Base-by-base conservation (phyloP, 2,888 invertebrate genomes). In the Hetaerina titia region DNA sequence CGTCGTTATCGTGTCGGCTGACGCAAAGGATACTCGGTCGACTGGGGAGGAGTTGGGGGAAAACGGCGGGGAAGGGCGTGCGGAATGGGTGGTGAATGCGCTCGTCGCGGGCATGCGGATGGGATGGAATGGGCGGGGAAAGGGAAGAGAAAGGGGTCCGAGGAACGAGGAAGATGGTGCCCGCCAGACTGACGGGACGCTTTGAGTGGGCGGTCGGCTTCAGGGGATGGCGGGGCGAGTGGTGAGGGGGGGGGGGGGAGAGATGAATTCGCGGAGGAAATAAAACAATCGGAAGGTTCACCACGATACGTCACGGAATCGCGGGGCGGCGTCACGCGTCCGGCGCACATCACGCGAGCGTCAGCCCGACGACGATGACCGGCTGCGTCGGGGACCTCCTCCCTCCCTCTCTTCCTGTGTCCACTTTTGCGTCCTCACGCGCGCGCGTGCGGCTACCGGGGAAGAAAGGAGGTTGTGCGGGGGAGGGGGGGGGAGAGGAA, bases 151-250 rank as follows among this genome's bases (percentile, higher is more conserved):
- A 9, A 8, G 5, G 69, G 8, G 19, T n/a, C 6, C 15, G 81
- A 81, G 81, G 81, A 69, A 81, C 81, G 81, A 81, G 81, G 81
- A 81, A 81, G 81, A 81, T 31, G 81, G 81, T 81, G 81, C 81
- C 81, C 81, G 81, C 81, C 81, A 25, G 81, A 31, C 81, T 81
- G 81, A 31, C 81, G 69, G 69, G 69, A 22, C 69, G 25, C 81
- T 81, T 81, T 81, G 81, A 81, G 81, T 81, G 81, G 81, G 81
- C 81, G 81, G 81, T 81, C 15, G 11, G 31, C 25, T 11, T 17
- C 45, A 45, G 45, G 81, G 31, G 6, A 31, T 25, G 11, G 60
- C 11, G 69, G 69, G 69, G n/a, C 69, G 69, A n/a, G 69, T n/a
- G 69, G 15, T 22, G 6, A n/a, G n/a, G 81, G 13, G n/a, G 69